Evolutionary conservation across 2,797 vertebrate genomes (phyloP), one percentile per base, ranked within the genome.

Genomic region (Sebastes itinus): DNA sequence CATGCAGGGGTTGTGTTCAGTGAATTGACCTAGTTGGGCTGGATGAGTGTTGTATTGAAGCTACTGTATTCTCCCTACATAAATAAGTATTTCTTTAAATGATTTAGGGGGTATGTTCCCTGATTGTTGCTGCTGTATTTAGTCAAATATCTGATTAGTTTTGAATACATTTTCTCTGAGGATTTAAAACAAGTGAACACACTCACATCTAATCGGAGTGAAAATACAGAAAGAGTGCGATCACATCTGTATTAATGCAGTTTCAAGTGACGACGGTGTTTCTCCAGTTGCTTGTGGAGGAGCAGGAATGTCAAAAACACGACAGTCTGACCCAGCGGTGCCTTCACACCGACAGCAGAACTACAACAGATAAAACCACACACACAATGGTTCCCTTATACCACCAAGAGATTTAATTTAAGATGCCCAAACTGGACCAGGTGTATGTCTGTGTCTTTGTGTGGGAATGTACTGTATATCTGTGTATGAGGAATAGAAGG

Each of bases 361-460:
- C 66, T 22, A 65, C 60, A 52, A 23, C 42, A 78, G 73, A 82
- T 80, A 81, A 56, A 88, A 60, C 75, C 73, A 72, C 10, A 35
- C 46, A 32, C 72, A 85, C 85, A 85, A 77, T 75, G 81, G 58
- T 35, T 77, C 49, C 28, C 59, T 82, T 69, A 55, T 82, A 38
- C 60, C 0, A 1, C 35, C 54, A 7, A 58, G 63, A 87, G 62
- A 89, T 86, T 89, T 81, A 75, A 84, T 83, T 77, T 64, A 84
- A 86, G 79, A 87, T 86, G 30, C 60, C 59, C 64, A 69, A 71
- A 78, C 64, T 62, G 25, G 33, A 61, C 59, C 89, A 87, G 80
- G 87, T 84, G 87, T 88, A 72, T 68, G 62, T 27, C 18, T 77
- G 60, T 75, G 25, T 71, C 14, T 77, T 49, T 64, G 16, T 59